Evolutionary conservation across 2,888 invertebrate genomes (phyloP).

Genomic region (Helicoverpa assulta): DNA sequence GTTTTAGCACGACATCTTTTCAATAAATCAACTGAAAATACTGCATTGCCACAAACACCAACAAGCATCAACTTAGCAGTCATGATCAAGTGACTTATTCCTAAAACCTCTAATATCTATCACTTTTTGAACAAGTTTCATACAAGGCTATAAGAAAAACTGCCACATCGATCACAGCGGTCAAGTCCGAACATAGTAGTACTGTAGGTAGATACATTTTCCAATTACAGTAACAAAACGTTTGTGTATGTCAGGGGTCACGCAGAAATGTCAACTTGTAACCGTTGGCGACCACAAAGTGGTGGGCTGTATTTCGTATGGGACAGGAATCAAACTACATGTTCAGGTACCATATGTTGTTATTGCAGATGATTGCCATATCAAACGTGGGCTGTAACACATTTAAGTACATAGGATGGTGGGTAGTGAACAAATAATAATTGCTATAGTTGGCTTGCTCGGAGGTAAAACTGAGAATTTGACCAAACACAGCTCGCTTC

Average conservation of each 20-base stretch:
- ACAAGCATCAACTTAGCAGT: too few species aligned
- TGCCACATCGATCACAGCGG: constrained; percentile 7
- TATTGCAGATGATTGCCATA: constrained; percentile 19
- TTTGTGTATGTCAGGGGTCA: constrained; percentile 25
- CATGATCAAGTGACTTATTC: too few species aligned
- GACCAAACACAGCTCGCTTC: not conserved
- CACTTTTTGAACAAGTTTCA: not conserved
- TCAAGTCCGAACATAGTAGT: not conserved
- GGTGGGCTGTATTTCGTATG: constrained; percentile 22
- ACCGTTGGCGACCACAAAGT: constrained; percentile 25
- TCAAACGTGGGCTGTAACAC: constrained; percentile 8
- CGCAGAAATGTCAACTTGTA: constrained; percentile 34
- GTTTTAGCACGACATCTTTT: not conserved
- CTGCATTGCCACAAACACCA: too few species aligned
- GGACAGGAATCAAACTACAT: not conserved
- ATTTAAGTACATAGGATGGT: constrained; percentile 7
- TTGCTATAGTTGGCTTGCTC: not conserved
- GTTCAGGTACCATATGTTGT: constrained; percentile 1
- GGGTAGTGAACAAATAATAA: not conserved
- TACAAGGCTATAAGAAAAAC: not conserved
- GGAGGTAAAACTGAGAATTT: not conserved
- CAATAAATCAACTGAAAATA: not conserved
- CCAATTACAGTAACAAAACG: constrained; percentile 13
- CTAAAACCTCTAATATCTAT: not conserved
- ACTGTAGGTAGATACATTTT: not conserved